Evolutionary conservation across 2,888 invertebrate species (phyloP), one percentile per base, ranked within the genome.

Genomic region (Mellilla xanthometata): DNA sequence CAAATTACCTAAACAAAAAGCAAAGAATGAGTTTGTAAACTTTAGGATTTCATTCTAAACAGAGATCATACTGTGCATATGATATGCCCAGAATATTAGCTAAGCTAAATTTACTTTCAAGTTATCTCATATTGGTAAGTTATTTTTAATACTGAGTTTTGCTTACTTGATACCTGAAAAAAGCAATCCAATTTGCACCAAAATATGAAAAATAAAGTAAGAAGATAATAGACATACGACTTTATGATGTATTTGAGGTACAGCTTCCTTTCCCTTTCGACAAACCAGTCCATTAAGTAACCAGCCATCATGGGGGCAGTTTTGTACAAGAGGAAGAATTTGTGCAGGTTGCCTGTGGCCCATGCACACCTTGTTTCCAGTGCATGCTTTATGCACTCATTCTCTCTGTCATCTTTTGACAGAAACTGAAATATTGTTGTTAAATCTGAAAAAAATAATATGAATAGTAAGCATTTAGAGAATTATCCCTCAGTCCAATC

Each of bases 241-340:
- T 98, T 99, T 61, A 98, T 93, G 83, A 99, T 95, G 79, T 93
- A 93, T 88, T 95, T 97, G 73, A 99, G 91, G 69, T 98, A 99
- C 65, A 91, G 90, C 88, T 96, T 98, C 73, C 99, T 92, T 83
- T 99, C 98, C 72, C 99, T 92, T 58, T 97, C 96, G 76, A 97
- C 93, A 92, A 99, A 99, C 97, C 99, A 98, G 90, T 99, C 99
- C 91, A 99, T 96, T 60, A 99, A 92, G 88, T 96, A 98, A 45
- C 96, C 96, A 31, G 97, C 95, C 99, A 99, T 99, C 73, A 95
- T 92, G 11, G 99, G 99, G 27, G 99, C 95, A 49, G 90, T 86
- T 71, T 93, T 93, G 85, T 99, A 99, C 49, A 99, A 90, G 68
- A 94, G 92, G 91, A 99, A 99, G 84, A 99, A 96, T 79, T 93